phyloP scores from a whole-genome alignment of 2,113 vertebrate genomes.

The Hippocampus comes region DNA sequence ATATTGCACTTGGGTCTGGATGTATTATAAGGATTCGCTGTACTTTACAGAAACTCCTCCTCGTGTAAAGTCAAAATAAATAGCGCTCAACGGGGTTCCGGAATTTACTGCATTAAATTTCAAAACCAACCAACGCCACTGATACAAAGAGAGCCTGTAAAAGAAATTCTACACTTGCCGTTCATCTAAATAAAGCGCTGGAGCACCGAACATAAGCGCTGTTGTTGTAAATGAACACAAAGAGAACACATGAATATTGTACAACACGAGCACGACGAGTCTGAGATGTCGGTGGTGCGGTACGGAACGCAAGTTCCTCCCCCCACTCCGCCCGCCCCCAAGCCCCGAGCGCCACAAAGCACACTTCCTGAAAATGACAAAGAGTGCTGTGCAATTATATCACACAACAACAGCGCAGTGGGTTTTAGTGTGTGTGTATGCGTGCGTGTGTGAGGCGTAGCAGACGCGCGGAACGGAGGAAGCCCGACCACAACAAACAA shows the following conservation, averaged over 20 bases:
- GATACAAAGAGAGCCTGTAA: neutral
- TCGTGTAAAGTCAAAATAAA: neutral
- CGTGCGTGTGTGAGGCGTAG: conserved; percentile 14
- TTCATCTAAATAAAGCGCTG: neutral
- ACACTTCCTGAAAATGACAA: conserved; percentile 40
- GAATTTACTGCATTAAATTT: neutral
- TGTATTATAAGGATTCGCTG: neutral
- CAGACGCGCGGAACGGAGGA: conserved; percentile 15
- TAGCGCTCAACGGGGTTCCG: too few species aligned
- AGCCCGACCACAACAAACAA: conserved; percentile 41
- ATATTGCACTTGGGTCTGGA: too few species aligned
- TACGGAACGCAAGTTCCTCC: conserved; percentile 6
- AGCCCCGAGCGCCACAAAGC: conserved; percentile 18
- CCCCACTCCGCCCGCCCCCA: neutral
- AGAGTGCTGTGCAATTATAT: conserved; percentile 26
- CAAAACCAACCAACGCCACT: neutral
- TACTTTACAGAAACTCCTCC: too few species aligned
- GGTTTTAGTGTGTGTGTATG: neutral
- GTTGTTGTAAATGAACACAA: conserved; percentile 7
- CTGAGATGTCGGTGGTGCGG: conserved; percentile 20
- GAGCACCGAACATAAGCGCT: neutral
- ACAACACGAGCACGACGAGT: conserved; percentile 10
- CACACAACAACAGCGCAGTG: conserved; percentile 3
- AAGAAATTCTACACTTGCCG: neutral
- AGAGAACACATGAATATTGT: conserved; percentile 20